phyloP scores from a whole-genome alignment of 2,113 vertebrate species.

The Machaerirhynchus nigripectus region DNA sequence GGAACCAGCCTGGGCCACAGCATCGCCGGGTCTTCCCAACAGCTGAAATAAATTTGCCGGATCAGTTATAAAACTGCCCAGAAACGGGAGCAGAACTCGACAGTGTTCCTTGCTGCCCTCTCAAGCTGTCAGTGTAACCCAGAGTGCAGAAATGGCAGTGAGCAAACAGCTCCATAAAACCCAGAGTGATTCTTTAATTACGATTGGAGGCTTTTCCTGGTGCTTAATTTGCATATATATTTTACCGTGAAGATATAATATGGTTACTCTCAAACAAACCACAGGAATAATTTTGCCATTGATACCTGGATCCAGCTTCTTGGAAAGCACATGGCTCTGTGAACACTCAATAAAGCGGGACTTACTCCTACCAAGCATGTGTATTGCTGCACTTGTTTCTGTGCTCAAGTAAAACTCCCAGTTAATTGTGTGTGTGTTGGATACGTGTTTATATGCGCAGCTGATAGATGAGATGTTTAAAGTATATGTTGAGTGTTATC shows the following conservation, averaged over 20 bases:
- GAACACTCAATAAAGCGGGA: not conserved
- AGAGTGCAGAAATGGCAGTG: not conserved
- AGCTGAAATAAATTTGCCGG: not conserved
- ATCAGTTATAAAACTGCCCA: not conserved
- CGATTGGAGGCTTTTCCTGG: not conserved
- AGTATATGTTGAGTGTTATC: not conserved
- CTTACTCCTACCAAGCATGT: fast-evolving
- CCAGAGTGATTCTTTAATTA: not conserved
- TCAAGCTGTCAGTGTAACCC: not conserved
- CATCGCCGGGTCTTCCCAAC: not conserved
- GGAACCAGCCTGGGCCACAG: not conserved
- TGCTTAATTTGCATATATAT: not conserved
- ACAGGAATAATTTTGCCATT: not conserved
- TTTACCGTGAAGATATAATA: not conserved
- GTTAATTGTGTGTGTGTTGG: not conserved
- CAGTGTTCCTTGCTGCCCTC: not conserved
- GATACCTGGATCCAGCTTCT: not conserved
- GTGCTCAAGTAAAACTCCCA: not conserved
- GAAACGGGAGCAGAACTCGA: not conserved
- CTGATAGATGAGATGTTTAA: slow-evolving; percentile 29
- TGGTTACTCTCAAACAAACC: not conserved
- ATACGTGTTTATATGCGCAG: fast-evolving
- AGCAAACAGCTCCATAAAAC: not conserved
- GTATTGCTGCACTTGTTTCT: not conserved
- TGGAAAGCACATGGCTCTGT: not conserved